These are phyloP conservation scores for Caranx melampygus DNA, from an alignment of 2,113 vertebrate species.

Conservation along the genomic window DNA sequence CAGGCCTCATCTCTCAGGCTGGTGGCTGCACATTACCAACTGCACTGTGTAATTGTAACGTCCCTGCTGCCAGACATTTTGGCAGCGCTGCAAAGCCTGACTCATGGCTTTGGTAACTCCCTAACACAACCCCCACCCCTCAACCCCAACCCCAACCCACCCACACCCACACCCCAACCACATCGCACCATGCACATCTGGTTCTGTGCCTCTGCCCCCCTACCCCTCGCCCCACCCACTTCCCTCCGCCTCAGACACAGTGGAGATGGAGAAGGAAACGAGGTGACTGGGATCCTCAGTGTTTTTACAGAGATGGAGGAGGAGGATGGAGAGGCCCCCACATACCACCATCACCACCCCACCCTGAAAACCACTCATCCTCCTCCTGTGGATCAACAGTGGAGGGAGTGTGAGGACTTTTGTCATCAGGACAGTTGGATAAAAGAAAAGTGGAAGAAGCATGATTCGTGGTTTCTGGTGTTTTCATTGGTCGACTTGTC, in stretches of 20 bases:
- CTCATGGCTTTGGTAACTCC: slow-evolving; percentile 20
- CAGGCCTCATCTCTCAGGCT: not conserved
- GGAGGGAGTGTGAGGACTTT: too few relatives aligned
- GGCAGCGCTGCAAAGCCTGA: slow-evolving; percentile 9
- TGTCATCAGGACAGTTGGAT: too few relatives aligned
- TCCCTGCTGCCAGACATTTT: slow-evolving; percentile 25
- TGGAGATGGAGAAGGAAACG: not conserved
- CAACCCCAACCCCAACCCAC: not conserved
- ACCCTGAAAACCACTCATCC: too few relatives aligned
- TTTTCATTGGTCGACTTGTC: not conserved
- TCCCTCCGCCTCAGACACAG: not conserved
- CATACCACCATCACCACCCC: not conserved
- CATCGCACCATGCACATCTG: slow-evolving; percentile 1
- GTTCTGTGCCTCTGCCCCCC: not conserved
- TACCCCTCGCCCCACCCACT: not conserved
- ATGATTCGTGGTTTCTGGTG: too few relatives aligned
- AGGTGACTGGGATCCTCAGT: too few relatives aligned
- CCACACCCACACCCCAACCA: not conserved
- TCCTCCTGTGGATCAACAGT: too few relatives aligned
- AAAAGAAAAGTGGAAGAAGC: too few relatives aligned
- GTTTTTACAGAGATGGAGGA: not conserved
- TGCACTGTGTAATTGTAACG: slow-evolving; percentile 4
- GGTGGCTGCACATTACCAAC: not conserved
- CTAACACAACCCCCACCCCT: not conserved
- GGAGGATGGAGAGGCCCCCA: not conserved